Base-by-base conservation (phyloP, 1,140 invertebrate genomes). In the Nasonia longicornis region DNA sequence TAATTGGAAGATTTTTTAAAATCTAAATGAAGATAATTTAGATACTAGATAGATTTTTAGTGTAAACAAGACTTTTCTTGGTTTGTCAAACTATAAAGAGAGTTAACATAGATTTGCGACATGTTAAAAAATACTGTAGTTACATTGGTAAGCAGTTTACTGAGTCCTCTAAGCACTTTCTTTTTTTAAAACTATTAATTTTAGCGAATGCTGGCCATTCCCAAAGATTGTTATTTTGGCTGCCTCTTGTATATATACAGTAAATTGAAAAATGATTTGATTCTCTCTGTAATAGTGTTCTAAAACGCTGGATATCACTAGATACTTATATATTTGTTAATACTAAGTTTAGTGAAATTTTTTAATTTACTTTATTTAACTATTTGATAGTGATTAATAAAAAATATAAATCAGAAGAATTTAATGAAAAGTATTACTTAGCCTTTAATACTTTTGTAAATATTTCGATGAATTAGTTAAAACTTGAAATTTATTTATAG, bases 141-240 rank as follows among this genome's bases (percentile, higher is more conserved):
- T 73, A 26, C 10, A 31, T 22, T 73, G 1, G 48, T 10, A 66
- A 26, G 10, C 45, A 29, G 52, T 79, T 72, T 35, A 72, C 8
- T 79, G 45, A 48, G 26, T 48, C 38, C 71, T 73, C 2, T 29
- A 38, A 66, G 38, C 58, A 79, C 35, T 63, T 58, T 42, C 52
- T 63, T 31, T 77, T 78, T 71, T 20, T 79, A 52, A 11, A 71
- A 73, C 69, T 80, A 52, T 76, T 81, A 81, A 6, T 70, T 71
- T 72, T 77, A 83, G 82, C 66, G 86, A 85, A 84, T 86, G 86
- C 86, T 86, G 86, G 86, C 84, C 86, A 86, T 86, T 86, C 86
- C 84, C 82, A 86, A 86, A 86, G 84, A 86, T 84, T 86, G 58
- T 78, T 84, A 77, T 78, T 26, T 78, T 74, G 42, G 31, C 42